Base-by-base conservation (phyloP, 1,140 invertebrate genomes). In the Drosophila obscura region DNA sequence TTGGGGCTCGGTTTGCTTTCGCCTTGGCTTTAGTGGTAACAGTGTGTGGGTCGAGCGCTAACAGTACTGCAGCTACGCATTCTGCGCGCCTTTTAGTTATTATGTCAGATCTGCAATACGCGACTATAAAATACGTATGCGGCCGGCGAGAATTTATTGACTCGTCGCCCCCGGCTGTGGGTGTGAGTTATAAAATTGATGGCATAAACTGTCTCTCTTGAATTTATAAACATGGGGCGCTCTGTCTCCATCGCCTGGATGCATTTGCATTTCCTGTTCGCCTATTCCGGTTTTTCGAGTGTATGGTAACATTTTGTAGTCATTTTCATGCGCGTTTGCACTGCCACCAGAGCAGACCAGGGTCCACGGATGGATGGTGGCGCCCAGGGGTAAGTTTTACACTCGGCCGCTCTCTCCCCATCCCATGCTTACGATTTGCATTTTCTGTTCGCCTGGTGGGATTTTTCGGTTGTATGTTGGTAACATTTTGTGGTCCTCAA, bases 21-120 rank as follows among this genome's bases (percentile, higher is more conserved):
- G 46, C 46, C 52, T 48, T 53, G 56, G 22, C 43, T 67, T 44
- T 45, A 31, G 63, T 57, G 56, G 78, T 76, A 81, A 81, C 78
- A 80, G 78, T 39, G 52, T 35, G 22, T 9, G 56, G 56, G 56
- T 24, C 45, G 67, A 35, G 22, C 44, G 66, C 67, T 81, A 81
- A 81, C 78, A 80, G 80, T 53, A 66, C 45, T 49, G 61, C 53
- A 75, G 79, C 83, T 88, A 82, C 71, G 48, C 66, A 68, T 90
- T 73, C 88, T 90, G 88, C 71, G 89, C 77, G 77, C 88, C 88
- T 90, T 77, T 80, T 90, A 87, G 76, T 80, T 88, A 88, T 90
- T 90, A 90, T 90, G 88, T 90, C 88, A 90, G 88, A 90, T 90
- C 88, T 88, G 88, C 89, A 87, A 88, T 88, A 88, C 80, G 87